Percentiles rank a stretch among this genome's conserved stretches.
Evolutionary conservation across 2,888 invertebrate genomes (phyloP).

Genomic region (Branchellion lobata): DNA sequence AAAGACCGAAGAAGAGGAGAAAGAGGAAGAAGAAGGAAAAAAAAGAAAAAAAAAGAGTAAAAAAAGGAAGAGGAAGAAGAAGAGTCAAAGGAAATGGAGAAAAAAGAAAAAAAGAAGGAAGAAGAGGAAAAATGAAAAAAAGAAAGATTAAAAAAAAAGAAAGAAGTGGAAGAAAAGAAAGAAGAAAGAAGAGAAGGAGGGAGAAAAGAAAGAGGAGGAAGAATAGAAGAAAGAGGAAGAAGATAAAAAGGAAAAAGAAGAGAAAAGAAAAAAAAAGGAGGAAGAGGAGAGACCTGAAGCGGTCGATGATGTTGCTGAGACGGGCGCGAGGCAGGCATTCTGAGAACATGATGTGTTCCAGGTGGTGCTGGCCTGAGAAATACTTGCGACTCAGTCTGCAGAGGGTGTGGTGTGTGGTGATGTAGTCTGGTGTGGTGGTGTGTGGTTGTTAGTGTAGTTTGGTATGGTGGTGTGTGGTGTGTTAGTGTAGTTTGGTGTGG

Average conservation of each 20-base stretch:
- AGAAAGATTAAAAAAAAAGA: background rate
- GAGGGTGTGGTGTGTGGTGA: background rate
- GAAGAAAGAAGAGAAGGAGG: too few relatives aligned
- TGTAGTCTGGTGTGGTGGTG: background rate
- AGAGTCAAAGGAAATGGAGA: too few relatives aligned
- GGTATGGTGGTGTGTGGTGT: background rate
- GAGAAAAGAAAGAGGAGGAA: too few relatives aligned
- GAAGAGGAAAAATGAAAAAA: background rate
- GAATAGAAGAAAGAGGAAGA: too few relatives aligned
- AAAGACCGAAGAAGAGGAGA: too few relatives aligned
- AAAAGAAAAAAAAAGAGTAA: too few relatives aligned
- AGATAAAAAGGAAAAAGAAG: background rate
- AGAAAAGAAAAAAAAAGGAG: background rate
- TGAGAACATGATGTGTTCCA: constrained; percentile 34
- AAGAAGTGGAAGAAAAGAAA: background rate
- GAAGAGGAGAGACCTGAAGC: too few relatives aligned
- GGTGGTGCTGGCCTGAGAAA: constrained; percentile 33
- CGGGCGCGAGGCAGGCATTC: constrained; percentile 16
- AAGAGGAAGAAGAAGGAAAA: too few relatives aligned
- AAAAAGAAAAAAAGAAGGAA: background rate
- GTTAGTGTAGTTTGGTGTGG: too few relatives aligned
- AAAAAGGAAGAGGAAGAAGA: too few relatives aligned
- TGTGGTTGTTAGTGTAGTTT: background rate
- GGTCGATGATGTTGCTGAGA: constrained; percentile 30
- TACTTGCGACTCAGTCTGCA: constrained; percentile 18